These are phyloP conservation scores for Cynodonichthys magdalenae DNA, from an alignment of 2,797 vertebrate species.

Conservation along the genomic window DNA sequence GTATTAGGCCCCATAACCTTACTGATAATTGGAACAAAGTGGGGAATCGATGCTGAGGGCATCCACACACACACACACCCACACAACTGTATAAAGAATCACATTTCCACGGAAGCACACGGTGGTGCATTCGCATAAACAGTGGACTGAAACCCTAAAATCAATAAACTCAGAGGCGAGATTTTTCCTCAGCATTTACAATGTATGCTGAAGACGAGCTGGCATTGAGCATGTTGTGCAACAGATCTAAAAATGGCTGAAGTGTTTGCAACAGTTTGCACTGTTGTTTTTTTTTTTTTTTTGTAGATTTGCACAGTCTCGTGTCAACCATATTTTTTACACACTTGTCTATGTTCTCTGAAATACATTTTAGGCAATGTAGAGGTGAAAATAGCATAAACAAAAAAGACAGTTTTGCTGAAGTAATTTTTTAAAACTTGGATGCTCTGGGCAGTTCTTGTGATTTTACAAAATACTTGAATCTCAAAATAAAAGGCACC, in stretches of 20 bases:
- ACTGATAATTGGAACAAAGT: conserved; percentile 83
- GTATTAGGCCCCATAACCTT: conserved; percentile 64
- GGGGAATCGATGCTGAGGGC: conserved; percentile 71
- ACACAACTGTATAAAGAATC: conserved; percentile 56
- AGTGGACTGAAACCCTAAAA: conserved; percentile 37
- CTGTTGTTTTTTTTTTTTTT: conserved; percentile 6
- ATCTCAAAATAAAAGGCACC: too few relatives aligned
- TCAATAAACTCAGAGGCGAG: conserved; percentile 67
- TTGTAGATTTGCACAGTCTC: conserved; percentile 6
- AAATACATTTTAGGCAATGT: neutral
- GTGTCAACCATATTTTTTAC: conserved; percentile 1
- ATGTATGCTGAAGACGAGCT: conserved; percentile 38
- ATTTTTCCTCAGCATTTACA: conserved; percentile 64
- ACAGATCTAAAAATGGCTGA: conserved; percentile 13
- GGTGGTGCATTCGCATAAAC: conserved; percentile 28
- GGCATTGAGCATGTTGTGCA: conserved; percentile 34
- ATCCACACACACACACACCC: conserved; percentile 15
- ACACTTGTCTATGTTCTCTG: neutral
- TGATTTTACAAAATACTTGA: too few relatives aligned
- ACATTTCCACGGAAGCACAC: conserved; percentile 41
- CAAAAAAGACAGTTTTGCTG: neutral
- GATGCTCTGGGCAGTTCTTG: too few relatives aligned
- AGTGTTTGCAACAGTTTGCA: conserved; percentile 21
- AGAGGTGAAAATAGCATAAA: neutral
- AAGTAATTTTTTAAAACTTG: neutral